Percentiles rank a stretch among this genome's conserved stretches.
phyloP scores from a whole-genome alignment of 2,888 invertebrate genomes.

The Dolomedes plantarius region DNA sequence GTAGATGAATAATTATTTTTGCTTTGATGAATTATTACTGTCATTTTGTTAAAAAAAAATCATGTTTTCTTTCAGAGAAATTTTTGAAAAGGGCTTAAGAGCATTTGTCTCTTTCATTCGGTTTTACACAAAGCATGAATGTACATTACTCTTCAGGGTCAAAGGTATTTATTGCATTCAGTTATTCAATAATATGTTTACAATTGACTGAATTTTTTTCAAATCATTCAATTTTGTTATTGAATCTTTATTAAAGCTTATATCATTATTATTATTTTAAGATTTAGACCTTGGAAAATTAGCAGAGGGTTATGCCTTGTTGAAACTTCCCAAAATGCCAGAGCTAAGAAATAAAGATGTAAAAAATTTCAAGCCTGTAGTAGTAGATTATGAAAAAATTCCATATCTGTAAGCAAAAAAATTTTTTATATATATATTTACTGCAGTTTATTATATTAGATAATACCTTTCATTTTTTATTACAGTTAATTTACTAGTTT shows the following conservation, averaged over 20 bases:
- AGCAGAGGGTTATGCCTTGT: slow-evolving; percentile 91
- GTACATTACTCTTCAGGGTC: slow-evolving; percentile 88
- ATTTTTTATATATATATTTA: too few species aligned
- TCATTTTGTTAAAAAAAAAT: too few species aligned
- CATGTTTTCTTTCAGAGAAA: too few species aligned
- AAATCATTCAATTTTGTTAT: too few species aligned
- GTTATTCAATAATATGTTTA: slow-evolving; percentile 54
- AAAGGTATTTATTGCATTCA: too few species aligned
- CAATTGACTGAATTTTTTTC: too few species aligned
- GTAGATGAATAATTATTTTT: too few species aligned
- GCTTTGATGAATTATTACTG: too few species aligned
- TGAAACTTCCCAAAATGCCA: slow-evolving; percentile 95
- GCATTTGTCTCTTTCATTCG: slow-evolving; percentile 97
- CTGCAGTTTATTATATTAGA: too few species aligned
- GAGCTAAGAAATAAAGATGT: slow-evolving; percentile 86
- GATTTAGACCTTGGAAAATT: slow-evolving; percentile 90
- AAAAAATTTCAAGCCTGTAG: slow-evolving; percentile 80
- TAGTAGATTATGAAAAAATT: slow-evolving; percentile 85
- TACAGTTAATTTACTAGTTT: too few species aligned
- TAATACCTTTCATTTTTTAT: too few species aligned
- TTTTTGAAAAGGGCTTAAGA: slow-evolving; percentile 90
- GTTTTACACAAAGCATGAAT: slow-evolving; percentile 96
- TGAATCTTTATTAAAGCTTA: neutral
- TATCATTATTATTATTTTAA: slow-evolving; percentile 73
- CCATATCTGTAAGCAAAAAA: slow-evolving; percentile 80